Evolutionary conservation across 2,888 invertebrate genomes (phyloP).

Genomic region (Dicyrtoma fusca): DNA sequence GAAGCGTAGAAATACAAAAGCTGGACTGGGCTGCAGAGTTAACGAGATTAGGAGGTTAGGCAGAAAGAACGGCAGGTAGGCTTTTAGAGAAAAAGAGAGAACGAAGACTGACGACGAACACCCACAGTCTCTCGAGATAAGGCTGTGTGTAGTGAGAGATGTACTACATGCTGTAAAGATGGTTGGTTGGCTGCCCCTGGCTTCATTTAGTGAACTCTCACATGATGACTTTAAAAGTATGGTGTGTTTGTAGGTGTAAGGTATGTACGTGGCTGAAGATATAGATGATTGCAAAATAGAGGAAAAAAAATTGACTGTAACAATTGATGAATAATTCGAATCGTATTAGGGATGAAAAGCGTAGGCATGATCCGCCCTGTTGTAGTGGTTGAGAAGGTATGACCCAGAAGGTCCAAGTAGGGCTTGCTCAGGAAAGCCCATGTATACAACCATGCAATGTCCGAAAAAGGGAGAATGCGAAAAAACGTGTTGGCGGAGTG

Average conservation of each 20-base stretch:
- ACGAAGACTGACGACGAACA: too few relatives aligned
- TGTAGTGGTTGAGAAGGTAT: slow-evolving; percentile 43
- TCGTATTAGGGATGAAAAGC: slow-evolving; percentile 55
- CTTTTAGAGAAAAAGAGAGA: too few relatives aligned
- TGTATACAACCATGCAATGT: slow-evolving; percentile 33
- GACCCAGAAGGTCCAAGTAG: slow-evolving; percentile 56
- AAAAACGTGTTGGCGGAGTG: slow-evolving; percentile 56
- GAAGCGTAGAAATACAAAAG: too few relatives aligned
- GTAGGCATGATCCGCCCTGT: slow-evolving; percentile 55
- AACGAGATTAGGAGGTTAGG: too few relatives aligned
- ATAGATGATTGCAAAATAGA: slow-evolving; percentile 7
- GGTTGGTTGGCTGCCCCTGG: neutral
- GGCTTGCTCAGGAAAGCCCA: slow-evolving; percentile 42
- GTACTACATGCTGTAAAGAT: neutral
- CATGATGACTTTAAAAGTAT: neutral
- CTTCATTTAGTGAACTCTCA: too few relatives aligned
- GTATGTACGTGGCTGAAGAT: neutral
- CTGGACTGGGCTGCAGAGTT: too few relatives aligned
- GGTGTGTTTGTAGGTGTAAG: slow-evolving; percentile 7
- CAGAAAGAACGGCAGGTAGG: too few relatives aligned
- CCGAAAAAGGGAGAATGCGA: slow-evolving; percentile 57
- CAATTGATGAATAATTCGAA: slow-evolving; percentile 50
- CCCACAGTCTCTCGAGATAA: too few relatives aligned
- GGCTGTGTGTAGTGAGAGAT: too few relatives aligned
- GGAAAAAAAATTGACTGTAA: neutral